Base-by-base conservation (phyloP, 1,140 invertebrate species). In the Hydropsyche tenuis region DNA sequence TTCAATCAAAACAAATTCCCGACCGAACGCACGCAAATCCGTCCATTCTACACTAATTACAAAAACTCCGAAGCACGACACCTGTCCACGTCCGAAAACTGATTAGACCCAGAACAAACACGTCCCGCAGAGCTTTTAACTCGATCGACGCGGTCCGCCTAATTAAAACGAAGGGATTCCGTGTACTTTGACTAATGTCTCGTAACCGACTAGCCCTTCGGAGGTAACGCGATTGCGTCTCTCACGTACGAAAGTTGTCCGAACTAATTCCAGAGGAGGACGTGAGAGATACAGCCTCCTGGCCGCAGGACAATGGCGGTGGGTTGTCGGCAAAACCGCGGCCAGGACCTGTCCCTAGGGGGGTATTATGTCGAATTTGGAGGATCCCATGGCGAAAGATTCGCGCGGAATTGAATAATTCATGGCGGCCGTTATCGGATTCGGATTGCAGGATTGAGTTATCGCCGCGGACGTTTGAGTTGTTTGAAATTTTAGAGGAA, bases 241-340 rank as follows among this genome's bases (percentile, higher is more conserved):
- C 62, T 66, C 63, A 66, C 63, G 63, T 66, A 66, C 63, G 11
- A 22, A 66, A 63, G 12, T 66, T 66, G 63, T 45, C 30, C 25
- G 3, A 66, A 66, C 63, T 66, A 66, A 66, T 66, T 64, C 63
- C 63, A 6, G 0, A 18, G 12, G n/a, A 4, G 63, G 63, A 66
- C 63, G 63, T 66, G 63, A 66, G 63, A 66, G 63, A 66, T 66
- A 66, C 63, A 22, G 9, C 2, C 48, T 14, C 20, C 20, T 5
- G 9, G 5, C 37, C 37, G 12, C 5, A 43, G 37, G 5, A 12
- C 37, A 5, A 43, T 6, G 37, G 37, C 16, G 16, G 16, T 37
- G 45, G 45, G 11, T n/a, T 48, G 45, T 48, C 11, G 45, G 11
- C 16, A 37, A n/a, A 48, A 48, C 12, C 45, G 45, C 45, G 45